Base-by-base conservation (phyloP, 2,888 invertebrate species). In the Deroplatys truncata region DNA sequence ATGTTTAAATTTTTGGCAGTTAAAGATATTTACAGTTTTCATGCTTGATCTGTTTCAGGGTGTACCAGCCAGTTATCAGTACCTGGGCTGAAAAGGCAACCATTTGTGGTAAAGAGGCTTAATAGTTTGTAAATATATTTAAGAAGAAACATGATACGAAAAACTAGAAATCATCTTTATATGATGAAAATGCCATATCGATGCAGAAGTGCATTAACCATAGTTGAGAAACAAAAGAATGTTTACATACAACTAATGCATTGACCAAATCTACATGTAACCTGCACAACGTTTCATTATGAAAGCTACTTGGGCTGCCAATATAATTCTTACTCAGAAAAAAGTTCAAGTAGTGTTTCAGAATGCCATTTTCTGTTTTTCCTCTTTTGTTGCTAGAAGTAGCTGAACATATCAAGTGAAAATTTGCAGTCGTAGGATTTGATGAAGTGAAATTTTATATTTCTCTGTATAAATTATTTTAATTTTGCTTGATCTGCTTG, bases 51-150 rank as follows among this genome's bases (percentile, higher is more conserved):
- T 82, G 83, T 90, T 88, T 84, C 96, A 97, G 93, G 97, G 97
- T 86, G 97, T 97, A 90, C 96, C 97, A 28, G 98, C 97, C 91
- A 97, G 97, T 91, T 98, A 97, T 94, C 97, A 98, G 93, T 98
- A 97, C 93, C 97, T 97, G 95, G 97, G 97, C 82, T 92, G 90
- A 91, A 88, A 28, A 28, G 72, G 31, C 28, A n/a, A 84, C n/a
- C 28, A 28, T 5, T 72, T 13, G 20, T 72, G 25, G 25, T 72
- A 72, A 72, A 72, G 56, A 72, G 56, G 56, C 56, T 72, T 72
- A 72, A 72, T 72, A 72, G 16, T 20, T 25, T 72, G 56, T 72
- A 72, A 72, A 72, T 72, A 20, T 72, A 72, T 72, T 72, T 72
- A 72, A 72, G 16, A 72, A 72, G 56, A 72, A 25, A 72, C 56